Evolutionary conservation across 2,113 vertebrate species (phyloP), one percentile per base, ranked within the genome.

Genomic region (Salminus brasiliensis): DNA sequence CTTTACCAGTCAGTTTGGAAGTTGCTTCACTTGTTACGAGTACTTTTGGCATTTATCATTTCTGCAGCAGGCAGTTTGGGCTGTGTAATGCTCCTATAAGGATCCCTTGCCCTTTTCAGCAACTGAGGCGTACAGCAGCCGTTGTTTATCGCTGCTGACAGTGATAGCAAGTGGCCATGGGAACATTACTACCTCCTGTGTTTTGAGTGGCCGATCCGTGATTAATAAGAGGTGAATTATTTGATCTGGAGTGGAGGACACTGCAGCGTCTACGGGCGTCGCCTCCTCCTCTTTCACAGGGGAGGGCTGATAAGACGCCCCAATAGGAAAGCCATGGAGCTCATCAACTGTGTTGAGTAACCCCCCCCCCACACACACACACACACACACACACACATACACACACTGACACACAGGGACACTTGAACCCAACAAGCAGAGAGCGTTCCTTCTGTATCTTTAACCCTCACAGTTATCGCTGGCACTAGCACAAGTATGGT

Each of bases 181-280:
- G 78, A 83, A 83, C 69, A 79, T 70, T 62, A 67, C 78, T 74
- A 83, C 81, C 84, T 81, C 84, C 84, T 83, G 84, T 27, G 69
- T 66, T 74, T 78, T 79, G 65, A 85, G 84, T 78, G 81, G 72
- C 81, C 75, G 60, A 67, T 72, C 83, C 67, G 27, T 85, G 84
- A 85, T 85, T 85, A 85, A 83, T 85, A 85, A 85, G 84, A 85
- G 84, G 66, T 81, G 81, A 81, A 78, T 81, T 81, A 83, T 85
- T 85, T 85, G 81, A 85, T 83, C 74, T 85, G 84, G 81, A 83
- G 84, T 81, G 78, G 79, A 85, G 78, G 84, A 76, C 81, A 73
- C 81, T 77, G 78, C 75, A 72, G 78, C 75, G 78, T 78, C 83
- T 84, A 76, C 71, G 72, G 63, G 74, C 60, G 77, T 74, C 65